Evolutionary conservation across 2,797 vertebrate genomes (phyloP).

Genomic region (Eulemur coronatus): DNA sequence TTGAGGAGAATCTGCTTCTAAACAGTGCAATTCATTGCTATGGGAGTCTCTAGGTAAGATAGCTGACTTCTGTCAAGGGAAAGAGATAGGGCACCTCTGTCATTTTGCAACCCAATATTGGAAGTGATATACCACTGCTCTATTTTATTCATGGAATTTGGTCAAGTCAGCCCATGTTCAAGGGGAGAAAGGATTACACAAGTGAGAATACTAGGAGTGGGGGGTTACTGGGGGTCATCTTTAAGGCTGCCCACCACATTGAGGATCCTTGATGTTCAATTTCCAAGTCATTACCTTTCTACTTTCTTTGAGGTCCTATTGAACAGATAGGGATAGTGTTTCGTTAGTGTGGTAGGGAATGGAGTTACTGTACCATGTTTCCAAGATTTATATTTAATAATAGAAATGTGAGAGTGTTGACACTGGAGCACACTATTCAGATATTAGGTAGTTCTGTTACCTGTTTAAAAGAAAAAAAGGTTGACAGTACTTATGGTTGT

Average conservation of each 20-base stretch:
- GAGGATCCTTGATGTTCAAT: background rate
- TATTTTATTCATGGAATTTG: background rate
- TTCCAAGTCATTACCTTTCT: background rate
- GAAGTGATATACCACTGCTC: background rate
- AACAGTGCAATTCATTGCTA: background rate
- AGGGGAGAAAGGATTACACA: background rate
- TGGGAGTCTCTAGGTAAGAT: background rate
- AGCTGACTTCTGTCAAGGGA: background rate
- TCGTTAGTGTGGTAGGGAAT: background rate
- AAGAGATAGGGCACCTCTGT: background rate
- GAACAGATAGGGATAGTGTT: background rate
- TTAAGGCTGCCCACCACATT: background rate
- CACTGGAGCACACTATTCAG: background rate
- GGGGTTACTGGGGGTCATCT: background rate
- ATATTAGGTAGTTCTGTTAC: background rate
- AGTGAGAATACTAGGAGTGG: background rate
- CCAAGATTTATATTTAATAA: background rate
- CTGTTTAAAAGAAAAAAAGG: background rate
- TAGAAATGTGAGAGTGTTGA: constrained; percentile 17
- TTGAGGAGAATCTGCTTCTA: background rate
- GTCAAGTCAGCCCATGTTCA: background rate
- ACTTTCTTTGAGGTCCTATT: background rate
- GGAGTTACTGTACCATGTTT: background rate
- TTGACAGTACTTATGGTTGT: background rate
- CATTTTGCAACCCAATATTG: background rate